Percentiles rank a stretch among this genome's conserved stretches.
phyloP scores from a whole-genome alignment of 2,113 vertebrate species.

The Psittacula cyanocephala region DNA sequence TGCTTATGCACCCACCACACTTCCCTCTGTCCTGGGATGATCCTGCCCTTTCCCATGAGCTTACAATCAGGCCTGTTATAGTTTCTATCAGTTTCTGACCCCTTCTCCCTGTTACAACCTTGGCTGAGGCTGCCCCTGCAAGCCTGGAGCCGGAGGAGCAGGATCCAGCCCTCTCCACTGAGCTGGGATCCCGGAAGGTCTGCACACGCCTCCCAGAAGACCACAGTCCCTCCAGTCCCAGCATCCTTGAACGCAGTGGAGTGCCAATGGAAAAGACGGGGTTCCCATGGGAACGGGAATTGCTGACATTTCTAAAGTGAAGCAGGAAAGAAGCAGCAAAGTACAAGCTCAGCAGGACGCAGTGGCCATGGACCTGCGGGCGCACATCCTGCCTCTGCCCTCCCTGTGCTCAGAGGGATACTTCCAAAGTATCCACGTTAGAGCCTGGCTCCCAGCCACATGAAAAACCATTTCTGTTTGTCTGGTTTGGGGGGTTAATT shows the following conservation, averaged over 20 bases:
- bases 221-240: neutral
- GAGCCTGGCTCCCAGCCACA: accelerated
- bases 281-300: constrained; percentile 68
- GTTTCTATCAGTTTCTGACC: neutral
- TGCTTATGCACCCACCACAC: accelerated
- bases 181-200: accelerated
- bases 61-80: accelerated
- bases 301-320: constrained; percentile 65
- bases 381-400: neutral
- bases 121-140: neutral
- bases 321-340: constrained; percentile 42
- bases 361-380: neutral
- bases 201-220: accelerated
- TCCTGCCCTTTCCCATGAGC: neutral
- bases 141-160: neutral
- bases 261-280: neutral
- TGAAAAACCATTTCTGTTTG: neutral
- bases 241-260: neutral
- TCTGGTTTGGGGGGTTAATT: neutral
- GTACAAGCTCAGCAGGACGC: neutral
- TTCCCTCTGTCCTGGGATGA: neutral
- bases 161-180: neutral
- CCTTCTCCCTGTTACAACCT: accelerated
- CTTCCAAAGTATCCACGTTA: accelerated
- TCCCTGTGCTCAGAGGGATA: neutral